These are phyloP conservation scores for Periophthalmus magnuspinnatus DNA, from an alignment of 2,797 vertebrate species.

Conservation along the genomic window DNA sequence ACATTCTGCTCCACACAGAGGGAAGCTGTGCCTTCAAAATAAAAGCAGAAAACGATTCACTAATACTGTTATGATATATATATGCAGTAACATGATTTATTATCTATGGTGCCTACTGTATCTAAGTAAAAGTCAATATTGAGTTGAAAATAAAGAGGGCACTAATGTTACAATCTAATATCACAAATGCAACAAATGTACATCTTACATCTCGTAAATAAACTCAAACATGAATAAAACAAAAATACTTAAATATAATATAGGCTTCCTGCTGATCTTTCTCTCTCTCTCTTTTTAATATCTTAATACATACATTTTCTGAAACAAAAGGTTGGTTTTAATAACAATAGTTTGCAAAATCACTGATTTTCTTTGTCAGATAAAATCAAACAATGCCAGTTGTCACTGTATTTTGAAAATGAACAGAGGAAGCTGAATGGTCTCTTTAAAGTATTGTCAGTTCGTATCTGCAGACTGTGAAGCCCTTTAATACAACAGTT, in stretches of 20 bases:
- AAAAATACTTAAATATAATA: neutral
- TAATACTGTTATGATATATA: too few species aligned
- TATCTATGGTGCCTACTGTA: neutral
- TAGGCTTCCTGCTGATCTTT: too few species aligned
- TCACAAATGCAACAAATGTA: neutral
- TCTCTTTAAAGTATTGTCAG: neutral
- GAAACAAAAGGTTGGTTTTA: neutral
- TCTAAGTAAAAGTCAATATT: neutral
- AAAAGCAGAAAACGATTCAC: constrained; percentile 23
- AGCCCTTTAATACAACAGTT: neutral
- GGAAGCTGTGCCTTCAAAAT: constrained; percentile 38
- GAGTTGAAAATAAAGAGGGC: neutral
- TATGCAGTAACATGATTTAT: neutral
- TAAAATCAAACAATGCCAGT: neutral
- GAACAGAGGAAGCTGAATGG: neutral
- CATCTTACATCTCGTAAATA: neutral
- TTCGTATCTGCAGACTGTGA: neutral
- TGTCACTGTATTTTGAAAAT: neutral
- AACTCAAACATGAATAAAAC: neutral
- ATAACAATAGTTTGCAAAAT: neutral
- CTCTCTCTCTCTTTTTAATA: too few species aligned
- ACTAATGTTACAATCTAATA: neutral
- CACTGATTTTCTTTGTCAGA: neutral
- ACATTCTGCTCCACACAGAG: neutral
- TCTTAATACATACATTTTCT: too few species aligned